Conservation (phyloP, 1,140 invertebrate genomes). For the Anthonomus grandis region DNA sequence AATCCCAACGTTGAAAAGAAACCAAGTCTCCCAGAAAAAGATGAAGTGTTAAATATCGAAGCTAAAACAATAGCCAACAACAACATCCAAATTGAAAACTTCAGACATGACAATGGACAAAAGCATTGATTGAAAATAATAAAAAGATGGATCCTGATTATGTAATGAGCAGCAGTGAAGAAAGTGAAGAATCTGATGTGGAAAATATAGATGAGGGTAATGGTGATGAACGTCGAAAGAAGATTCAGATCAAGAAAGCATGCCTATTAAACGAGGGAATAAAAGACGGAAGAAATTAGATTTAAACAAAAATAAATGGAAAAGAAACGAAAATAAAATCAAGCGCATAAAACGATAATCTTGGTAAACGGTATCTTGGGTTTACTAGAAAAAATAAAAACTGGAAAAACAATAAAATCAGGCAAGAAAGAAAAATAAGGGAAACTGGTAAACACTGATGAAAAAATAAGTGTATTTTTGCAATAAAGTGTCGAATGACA, state of each 20-base stretch:
- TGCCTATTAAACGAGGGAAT: too few species aligned
- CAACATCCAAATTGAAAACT: not conserved
- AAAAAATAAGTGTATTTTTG: not conserved
- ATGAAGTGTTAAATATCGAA: not conserved
- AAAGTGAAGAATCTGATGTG: not conserved
- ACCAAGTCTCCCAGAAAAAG: not conserved
- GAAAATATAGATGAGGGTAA: not conserved
- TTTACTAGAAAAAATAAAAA: too few species aligned
- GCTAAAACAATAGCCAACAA: not conserved
- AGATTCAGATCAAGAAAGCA: not conserved
- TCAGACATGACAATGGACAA: not conserved
- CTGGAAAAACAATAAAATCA: too few species aligned
- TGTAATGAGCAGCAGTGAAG: not conserved
- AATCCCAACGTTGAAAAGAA: not conserved
- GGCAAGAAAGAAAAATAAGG: too few species aligned
- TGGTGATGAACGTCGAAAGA: not conserved
- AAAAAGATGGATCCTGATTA: not conserved
- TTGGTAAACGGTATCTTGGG: too few species aligned
- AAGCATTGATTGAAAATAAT: too few species aligned
- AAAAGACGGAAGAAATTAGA: too few species aligned
- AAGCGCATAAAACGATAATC: too few species aligned
- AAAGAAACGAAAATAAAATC: too few species aligned
- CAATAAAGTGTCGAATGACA: not conserved
- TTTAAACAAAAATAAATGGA: too few species aligned
- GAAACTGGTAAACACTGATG: too few species aligned